These are phyloP conservation scores for Seriola dumerili DNA, from an alignment of 2,113 vertebrate species.

Conservation along the genomic window DNA sequence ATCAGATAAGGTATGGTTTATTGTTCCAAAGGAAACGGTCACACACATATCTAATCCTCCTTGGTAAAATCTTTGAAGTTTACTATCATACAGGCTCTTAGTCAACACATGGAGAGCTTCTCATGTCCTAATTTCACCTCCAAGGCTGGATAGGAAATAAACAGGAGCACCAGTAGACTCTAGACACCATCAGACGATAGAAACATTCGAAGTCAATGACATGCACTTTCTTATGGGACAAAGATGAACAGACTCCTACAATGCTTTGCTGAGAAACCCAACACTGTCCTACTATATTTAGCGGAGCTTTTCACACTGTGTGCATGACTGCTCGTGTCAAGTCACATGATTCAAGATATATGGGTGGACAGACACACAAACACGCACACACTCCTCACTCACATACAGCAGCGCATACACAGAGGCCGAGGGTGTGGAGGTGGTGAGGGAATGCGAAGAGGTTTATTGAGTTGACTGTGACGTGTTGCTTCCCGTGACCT, in stretches of 20 bases:
- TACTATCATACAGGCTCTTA: background rate
- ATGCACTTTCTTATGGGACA: slow-evolving; percentile 53
- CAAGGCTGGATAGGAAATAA: slow-evolving; percentile 21
- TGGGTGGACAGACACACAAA: slow-evolving; percentile 56
- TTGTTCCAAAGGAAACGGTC: background rate
- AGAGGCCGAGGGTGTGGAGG: slow-evolving; percentile 55
- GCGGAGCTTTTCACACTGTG: slow-evolving; percentile 75
- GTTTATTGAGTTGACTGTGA: slow-evolving; percentile 75
- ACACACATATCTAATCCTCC: background rate
- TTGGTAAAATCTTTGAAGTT: slow-evolving; percentile 1
- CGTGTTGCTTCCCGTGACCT: slow-evolving; percentile 78
- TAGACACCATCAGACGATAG: slow-evolving; percentile 20
- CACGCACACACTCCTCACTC: slow-evolving; percentile 21
- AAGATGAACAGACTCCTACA: slow-evolving; percentile 67
- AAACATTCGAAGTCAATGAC: slow-evolving; percentile 29
- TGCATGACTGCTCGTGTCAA: slow-evolving; percentile 74
- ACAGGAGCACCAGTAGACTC: slow-evolving; percentile 9
- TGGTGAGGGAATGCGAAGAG: slow-evolving; percentile 67
- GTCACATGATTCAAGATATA: slow-evolving; percentile 81
- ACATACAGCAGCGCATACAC: slow-evolving; percentile 23
- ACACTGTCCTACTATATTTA: slow-evolving; percentile 81
- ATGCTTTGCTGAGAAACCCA: slow-evolving; percentile 76
- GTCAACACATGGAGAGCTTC: slow-evolving; percentile 16
- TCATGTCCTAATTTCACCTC: slow-evolving; percentile 36
- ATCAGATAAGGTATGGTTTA: slow-evolving; percentile 5